These are phyloP conservation scores for Hemistola chrysoprasaria DNA, from an alignment of 2,888 invertebrate genomes.

Conservation along the genomic window DNA sequence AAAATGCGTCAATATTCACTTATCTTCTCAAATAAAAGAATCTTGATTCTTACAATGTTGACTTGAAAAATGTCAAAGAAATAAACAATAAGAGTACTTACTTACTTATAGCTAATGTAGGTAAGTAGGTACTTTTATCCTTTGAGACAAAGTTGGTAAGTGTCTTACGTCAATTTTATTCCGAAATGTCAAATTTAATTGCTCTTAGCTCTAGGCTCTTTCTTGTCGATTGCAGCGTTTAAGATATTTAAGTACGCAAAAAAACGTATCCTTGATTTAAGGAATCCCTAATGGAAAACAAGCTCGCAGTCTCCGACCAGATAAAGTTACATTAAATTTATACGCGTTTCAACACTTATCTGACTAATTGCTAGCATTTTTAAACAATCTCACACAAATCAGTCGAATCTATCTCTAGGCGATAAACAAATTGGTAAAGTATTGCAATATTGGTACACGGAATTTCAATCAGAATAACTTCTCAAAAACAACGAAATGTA, in stretches of 20 bases:
- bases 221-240: conserved; percentile 3
- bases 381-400: conserved; percentile 59
- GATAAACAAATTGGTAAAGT: conserved; percentile 66
- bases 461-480: conserved; percentile 73
- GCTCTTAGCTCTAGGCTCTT: too few relatives aligned
- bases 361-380: conserved; percentile 68
- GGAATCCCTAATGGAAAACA: conserved; percentile 19
- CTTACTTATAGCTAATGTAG: too few relatives aligned
- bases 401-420: conserved; percentile 59
- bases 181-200: conserved; percentile 2
- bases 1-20: too few relatives aligned
- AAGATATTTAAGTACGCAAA: conserved; percentile 11
- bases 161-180: not conserved
- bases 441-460: conserved; percentile 76
- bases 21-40: too few relatives aligned
- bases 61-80: too few relatives aligned
- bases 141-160: too few relatives aligned
- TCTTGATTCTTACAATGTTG: too few relatives aligned
- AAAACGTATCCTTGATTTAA: conserved; percentile 13
- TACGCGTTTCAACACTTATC: conserved; percentile 67
- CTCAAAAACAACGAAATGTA: conserved; percentile 27
- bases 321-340: conserved; percentile 54
- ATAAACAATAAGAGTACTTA: too few relatives aligned
- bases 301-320: conserved; percentile 22
- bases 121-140: too few relatives aligned